Percentiles rank a stretch among this genome's conserved stretches.
Conservation (phyloP, 2,113 vertebrate species). For the Polyodon spathula region DNA sequence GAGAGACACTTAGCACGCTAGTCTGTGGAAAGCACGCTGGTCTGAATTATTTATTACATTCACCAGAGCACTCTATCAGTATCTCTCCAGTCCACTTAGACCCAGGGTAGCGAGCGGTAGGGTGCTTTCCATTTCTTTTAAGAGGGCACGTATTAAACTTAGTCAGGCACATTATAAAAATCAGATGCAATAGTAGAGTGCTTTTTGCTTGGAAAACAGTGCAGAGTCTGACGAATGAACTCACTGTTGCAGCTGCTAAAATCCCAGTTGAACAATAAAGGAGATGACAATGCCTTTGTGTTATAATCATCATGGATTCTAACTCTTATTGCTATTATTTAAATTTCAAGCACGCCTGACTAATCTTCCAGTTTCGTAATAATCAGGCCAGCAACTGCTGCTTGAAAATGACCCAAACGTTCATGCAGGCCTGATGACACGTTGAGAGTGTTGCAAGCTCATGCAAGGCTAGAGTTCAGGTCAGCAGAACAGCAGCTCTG, state of each 20-base stretch:
- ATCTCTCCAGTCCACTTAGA: neutral
- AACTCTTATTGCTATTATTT: neutral
- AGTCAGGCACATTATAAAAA: neutral
- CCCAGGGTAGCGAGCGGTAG: neutral
- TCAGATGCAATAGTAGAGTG: too few species aligned
- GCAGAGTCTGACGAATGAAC: too few species aligned
- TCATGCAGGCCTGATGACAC: neutral
- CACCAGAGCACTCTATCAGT: constrained; percentile 1
- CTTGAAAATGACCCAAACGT: neutral
- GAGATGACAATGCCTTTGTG: neutral
- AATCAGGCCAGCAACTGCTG: neutral
- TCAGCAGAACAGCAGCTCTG: neutral
- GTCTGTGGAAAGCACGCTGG: neutral
- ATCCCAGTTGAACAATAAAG: neutral
- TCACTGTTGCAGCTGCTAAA: too few species aligned
- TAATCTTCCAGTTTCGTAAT: neutral
- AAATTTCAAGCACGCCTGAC: neutral
- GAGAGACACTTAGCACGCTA: neutral
- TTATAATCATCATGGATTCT: neutral
- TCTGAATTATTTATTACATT: constrained; percentile 4
- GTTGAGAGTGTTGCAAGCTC: neutral
- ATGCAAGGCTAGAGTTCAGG: neutral
- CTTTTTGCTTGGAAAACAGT: too few species aligned
- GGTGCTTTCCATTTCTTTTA: neutral
- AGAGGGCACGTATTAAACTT: neutral